Conservation (phyloP, 2,113 vertebrate genomes). For the Pygoscelis antarcticus region DNA sequence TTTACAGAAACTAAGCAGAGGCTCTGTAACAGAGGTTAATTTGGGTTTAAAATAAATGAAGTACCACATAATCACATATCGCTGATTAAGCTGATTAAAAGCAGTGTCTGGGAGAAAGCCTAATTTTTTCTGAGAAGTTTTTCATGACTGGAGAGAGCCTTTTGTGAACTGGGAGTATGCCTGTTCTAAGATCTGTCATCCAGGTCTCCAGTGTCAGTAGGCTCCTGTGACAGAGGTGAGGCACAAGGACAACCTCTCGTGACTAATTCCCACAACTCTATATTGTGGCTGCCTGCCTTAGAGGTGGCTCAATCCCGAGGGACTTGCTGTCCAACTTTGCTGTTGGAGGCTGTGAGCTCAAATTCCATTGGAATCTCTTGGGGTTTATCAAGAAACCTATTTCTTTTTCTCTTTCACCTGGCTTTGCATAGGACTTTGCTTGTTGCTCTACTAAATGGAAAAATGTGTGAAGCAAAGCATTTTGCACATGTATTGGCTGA, state of each 20-base stretch:
- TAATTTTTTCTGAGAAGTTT: neutral
- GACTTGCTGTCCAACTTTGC: neutral
- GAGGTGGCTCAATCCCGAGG: neutral
- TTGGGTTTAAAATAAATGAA: slow-evolving; percentile 37
- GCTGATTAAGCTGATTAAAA: slow-evolving; percentile 9
- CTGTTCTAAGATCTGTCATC: neutral
- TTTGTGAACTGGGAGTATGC: neutral
- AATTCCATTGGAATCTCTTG: neutral
- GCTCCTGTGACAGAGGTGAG: neutral
- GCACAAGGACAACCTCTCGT: neutral
- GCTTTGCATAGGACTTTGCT: neutral
- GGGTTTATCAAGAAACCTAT: neutral
- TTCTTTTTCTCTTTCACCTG: neutral
- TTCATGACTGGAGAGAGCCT: neutral
- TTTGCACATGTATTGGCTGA: neutral
- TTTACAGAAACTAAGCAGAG: neutral
- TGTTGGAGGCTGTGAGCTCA: neutral
- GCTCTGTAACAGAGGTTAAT: slow-evolving; percentile 7
- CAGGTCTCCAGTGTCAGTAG: neutral
- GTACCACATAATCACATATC: neutral
- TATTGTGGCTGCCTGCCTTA: neutral
- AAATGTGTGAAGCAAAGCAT: neutral
- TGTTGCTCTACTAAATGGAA: neutral
- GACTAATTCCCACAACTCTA: neutral
- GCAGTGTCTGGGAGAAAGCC: neutral